Evolutionary conservation across 2,113 vertebrate genomes (phyloP), one percentile per base, ranked within the genome.

Genomic region (Istiophorus platypterus): DNA sequence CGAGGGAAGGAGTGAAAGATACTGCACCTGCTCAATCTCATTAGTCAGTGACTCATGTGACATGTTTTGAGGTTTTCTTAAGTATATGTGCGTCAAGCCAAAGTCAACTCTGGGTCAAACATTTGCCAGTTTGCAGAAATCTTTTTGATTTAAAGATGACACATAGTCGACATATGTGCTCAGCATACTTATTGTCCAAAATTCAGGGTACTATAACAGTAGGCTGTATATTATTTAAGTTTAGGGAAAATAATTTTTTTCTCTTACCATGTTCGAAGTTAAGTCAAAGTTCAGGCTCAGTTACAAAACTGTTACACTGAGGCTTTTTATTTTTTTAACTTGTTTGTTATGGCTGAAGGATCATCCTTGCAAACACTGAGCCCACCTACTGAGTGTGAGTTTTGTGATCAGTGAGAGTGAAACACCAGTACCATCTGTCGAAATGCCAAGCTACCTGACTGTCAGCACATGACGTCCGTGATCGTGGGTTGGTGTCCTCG

Each of bases 381-480:
- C 63, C 61, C 3, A 69, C 88, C 86, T 22, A 58, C 80, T 58
- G 83, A 83, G 85, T 86, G 91, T 24, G 81, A 90, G 67, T 75
- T 90, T 82, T 76, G 85, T 85, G 82, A 90, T 89, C 75, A 85
- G 76, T 76, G 72, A 79, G 81, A 89, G 80, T 81, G 84, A 88
- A 90, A 81, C 56, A 89, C 76, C 78, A 85, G 78, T 15, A 58
- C 86, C 89, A 91, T 90, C 91, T 91, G 89, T 87, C 51, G 6
- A 65, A 39, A 67, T 62, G 85, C 83, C 56, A 26, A 72, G 65
- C 73, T 78, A 91, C 88, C 88, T 89, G 86, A 82, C 76, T 63
- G 49, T 70, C 76, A 66, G 76, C 75, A 63, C 73, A 72, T 81
- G 85, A 83, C 17, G 65, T 57, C 63, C 42, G 75, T 37, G 52